Evolutionary conservation across 1,140 invertebrate species (phyloP).

Genomic region (Neuroterus valhalla): DNA sequence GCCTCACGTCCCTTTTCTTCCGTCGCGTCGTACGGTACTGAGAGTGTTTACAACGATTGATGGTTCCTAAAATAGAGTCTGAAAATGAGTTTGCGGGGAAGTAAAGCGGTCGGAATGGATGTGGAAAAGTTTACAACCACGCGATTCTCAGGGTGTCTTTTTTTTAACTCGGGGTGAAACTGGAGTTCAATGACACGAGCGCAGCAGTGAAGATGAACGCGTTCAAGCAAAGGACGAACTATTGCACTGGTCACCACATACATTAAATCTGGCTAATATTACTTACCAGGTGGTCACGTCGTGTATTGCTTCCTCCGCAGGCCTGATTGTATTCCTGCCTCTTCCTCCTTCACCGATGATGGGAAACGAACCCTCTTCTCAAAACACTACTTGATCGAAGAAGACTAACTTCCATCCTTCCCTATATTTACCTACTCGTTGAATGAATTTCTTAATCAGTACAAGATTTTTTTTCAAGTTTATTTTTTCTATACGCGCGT

Average conservation of each 20-base stretch:
- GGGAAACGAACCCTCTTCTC: conserved; percentile 31
- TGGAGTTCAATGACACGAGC: conserved; percentile 52
- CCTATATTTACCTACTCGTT: not conserved
- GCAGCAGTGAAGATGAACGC: conserved; percentile 25
- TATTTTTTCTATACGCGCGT: too few species aligned
- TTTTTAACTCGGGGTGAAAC: conserved; percentile 17
- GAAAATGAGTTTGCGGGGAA: conserved; percentile 22
- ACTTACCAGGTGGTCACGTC: conserved; percentile 45
- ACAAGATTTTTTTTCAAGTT: not conserved
- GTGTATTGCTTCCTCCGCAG: conserved; percentile 35
- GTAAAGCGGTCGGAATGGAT: conserved; percentile 18
- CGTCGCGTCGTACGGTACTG: not conserved
- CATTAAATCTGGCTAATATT: conserved; percentile 50
- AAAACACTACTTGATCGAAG: conserved; percentile 37
- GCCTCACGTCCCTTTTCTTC: conserved; percentile 34
- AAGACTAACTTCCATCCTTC: conserved; percentile 31
- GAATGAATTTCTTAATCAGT: not conserved
- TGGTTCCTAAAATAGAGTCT: conserved; percentile 17
- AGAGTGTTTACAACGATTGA: conserved; percentile 31
- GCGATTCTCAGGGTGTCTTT: conserved; percentile 19
- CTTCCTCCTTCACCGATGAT: conserved; percentile 41
- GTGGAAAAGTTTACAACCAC: conserved; percentile 25
- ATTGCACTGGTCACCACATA: conserved; percentile 42
- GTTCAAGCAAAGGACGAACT: conserved; percentile 23
- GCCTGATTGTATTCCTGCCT: conserved; percentile 40